Percentiles rank a stretch among this genome's conserved stretches.
Conservation (phyloP, 2,888 invertebrate genomes). For the Diploptera punctata region DNA sequence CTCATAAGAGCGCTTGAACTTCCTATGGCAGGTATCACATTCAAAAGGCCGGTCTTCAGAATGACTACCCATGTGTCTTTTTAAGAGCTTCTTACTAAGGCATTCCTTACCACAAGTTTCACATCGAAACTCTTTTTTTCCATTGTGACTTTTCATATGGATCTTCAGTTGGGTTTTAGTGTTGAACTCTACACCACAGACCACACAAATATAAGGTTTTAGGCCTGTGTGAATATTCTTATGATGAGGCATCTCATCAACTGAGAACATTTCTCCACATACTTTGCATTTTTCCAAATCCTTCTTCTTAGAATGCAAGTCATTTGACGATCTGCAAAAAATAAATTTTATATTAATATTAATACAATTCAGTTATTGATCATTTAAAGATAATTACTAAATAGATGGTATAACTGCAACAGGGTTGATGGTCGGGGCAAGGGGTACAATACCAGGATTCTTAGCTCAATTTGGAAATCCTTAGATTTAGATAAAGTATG, state of each 20-base stretch:
- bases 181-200: conserved; percentile 29
- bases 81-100: conserved; percentile 31
- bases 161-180: conserved; percentile 33
- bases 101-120: conserved; percentile 39
- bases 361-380: too few relatives aligned
- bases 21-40: conserved; percentile 41
- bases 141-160: conserved; percentile 37
- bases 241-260: conserved; percentile 29
- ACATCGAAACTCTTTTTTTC: conserved; percentile 35
- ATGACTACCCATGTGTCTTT: conserved; percentile 39
- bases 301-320: conserved; percentile 8
- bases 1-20: conserved; percentile 43
- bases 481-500: too few relatives aligned
- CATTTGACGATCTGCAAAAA: conserved; percentile 28
- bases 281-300: conserved; percentile 27
- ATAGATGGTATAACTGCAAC: too few relatives aligned
- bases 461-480: too few relatives aligned
- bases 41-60: conserved; percentile 35
- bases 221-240: conserved; percentile 25
- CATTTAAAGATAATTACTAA: too few relatives aligned
- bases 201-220: conserved; percentile 33
- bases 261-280: conserved; percentile 32
- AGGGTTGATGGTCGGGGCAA: too few relatives aligned
- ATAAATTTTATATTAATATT: conserved; percentile 1
- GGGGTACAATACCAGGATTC: too few relatives aligned